phyloP scores from a whole-genome alignment of 2,113 vertebrate genomes.

The Labrus mixtus region DNA sequence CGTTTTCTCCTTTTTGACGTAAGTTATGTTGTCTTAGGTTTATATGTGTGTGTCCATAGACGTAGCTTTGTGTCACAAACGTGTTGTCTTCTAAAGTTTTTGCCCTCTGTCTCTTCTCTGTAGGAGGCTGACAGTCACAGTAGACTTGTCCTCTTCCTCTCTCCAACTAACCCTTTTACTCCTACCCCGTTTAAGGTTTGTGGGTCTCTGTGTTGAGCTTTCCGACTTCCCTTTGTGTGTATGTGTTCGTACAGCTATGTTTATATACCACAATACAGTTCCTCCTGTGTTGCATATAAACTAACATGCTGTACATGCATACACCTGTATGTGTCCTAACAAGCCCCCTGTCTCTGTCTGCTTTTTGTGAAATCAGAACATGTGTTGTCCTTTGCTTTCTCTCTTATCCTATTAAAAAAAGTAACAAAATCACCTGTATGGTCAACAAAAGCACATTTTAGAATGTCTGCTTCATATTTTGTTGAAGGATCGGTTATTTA shows the following conservation, averaged over 20 bases:
- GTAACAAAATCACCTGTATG: conserved; percentile 15
- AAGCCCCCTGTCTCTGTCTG: conserved; percentile 12
- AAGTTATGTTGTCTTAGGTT: not conserved
- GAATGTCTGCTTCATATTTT: not conserved
- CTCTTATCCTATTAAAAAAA: not conserved
- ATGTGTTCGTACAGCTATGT: conserved; percentile 40
- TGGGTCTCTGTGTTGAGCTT: conserved; percentile 79
- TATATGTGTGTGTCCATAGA: conserved; percentile 5
- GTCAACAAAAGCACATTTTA: not conserved
- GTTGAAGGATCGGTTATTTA: not conserved
- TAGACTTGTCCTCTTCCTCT: conserved; percentile 92
- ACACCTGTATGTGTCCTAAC: conserved; percentile 49
- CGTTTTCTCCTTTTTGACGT: not conserved
- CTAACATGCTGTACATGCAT: conserved; percentile 37
- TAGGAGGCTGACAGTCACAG: conserved; percentile 92
- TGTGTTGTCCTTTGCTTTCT: not conserved
- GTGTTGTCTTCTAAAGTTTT: conserved; percentile 65
- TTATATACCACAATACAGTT: not conserved
- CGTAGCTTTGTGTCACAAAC: conserved; percentile 31
- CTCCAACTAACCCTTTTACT: conserved; percentile 98
- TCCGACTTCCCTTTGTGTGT: conserved; percentile 30
- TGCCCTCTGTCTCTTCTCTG: conserved; percentile 88
- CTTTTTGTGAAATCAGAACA: conserved; percentile 35
- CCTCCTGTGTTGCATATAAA: not conserved
- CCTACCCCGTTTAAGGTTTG: conserved; percentile 99